Base-by-base conservation (phyloP, 2,888 invertebrate genomes). In the Melinaea menophilus region DNA sequence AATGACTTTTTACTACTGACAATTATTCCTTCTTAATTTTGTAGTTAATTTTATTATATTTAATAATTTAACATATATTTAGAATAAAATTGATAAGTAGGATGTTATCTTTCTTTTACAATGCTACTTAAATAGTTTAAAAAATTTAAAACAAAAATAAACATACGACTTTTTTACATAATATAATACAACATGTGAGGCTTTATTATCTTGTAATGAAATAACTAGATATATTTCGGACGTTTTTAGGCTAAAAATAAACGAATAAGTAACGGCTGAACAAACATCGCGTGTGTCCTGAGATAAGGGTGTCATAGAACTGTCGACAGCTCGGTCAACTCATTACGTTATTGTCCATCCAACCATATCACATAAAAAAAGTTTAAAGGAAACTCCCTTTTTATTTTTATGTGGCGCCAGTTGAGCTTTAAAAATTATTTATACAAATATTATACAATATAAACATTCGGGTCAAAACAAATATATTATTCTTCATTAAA, bases 221-320 rank as follows among this genome's bases (percentile, higher is more conserved):
- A 51, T 51, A 51, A 51, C 31, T 51, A 31, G 22, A 51, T 31
- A 51, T 51, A 9, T 51, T 51, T 51, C 5, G 51, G 51, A 51
- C 31, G 51, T 5, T 51, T 22, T 51, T 31, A 51, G 51, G 51
- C 9, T 31, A 22, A 51, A 51, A 41, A 51, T 51, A 31, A 51
- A 51, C 59, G 64, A 66, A 63, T 63, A 67, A 63, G 68, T 68
- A 66, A 71, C 66, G 66, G 68, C 65, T 64, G 70, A 72, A 71
- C 72, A 75, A 73, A 75, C 78, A 84, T 89, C 82, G 89, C 89
- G 88, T 89, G 89, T 77, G 80, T 72, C 70, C 72, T 63, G 71
- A 86, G 88, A 89, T 89, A 89, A 88, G 84, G 82, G 82, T 84
- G 86, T 88, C 86, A 87, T 83, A 82, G 85, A 81, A 79, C 83